Base-by-base conservation (phyloP, 2,888 invertebrate species). In the Ypsolopha sequella region DNA sequence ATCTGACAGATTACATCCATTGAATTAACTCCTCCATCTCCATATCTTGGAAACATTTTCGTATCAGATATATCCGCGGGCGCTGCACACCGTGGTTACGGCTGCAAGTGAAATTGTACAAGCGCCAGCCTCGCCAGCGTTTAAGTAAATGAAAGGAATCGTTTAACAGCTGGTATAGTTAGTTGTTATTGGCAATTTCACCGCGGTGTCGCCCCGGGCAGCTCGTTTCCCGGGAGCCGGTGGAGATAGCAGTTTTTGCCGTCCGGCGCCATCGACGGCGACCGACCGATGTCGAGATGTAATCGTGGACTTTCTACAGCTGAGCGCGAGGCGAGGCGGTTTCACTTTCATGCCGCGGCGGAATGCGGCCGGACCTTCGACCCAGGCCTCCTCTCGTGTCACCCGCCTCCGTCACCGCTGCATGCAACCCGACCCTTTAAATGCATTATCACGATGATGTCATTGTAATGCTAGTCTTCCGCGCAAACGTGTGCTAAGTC, bases 321-420 rank as follows among this genome's bases (percentile, higher is more conserved):
- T 77, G 82, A 79, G 78, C 59, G 60, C 63, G 65, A 61, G 70
- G 57, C 70, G 70, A 24, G 24, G 77, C 75, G 76, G 80, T 85
- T 86, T 85, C 85, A 85, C 85, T 86, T 85, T 85, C 85, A 70
- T 79, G 74, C 77, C 73, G 68, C 76, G 73, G 63, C 64, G 82
- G 85, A 85, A 85, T 84, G 85, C 79, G 84, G 78, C 76, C 81
- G 80, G 76, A 84, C 82, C 85, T 82, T 76, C 82, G 84, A 84
- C 82, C 82, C 76, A 71, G 67, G 68, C 67, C 66, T 60, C 65
- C 63, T 64, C 43, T 24, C 49, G 50, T 51, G 41, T 49, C 49
- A 34, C 41, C 45, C 48, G 44, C 43, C 46, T 49, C 51, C 44
- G 35, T 35, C 50, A 34, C 38, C 48, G 36, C 41, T 10, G 11